Base-by-base conservation (phyloP, 64 coral and sea anemone species). In the Dendronephthya gigantea region DNA sequence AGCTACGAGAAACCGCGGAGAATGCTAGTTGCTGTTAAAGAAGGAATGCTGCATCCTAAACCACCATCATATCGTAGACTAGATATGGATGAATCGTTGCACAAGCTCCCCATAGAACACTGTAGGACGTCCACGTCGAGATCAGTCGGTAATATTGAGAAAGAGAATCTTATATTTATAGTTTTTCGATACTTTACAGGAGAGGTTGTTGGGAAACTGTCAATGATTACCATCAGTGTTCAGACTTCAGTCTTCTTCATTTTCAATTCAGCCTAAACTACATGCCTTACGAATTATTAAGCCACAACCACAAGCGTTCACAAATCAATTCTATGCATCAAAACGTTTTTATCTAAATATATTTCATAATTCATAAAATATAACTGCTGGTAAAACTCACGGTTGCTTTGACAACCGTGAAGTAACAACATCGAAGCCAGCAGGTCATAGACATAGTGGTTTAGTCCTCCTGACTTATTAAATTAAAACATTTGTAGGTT, bases 61-160 rank as follows among this genome's bases (percentile, higher is more conserved):
- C 95, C 92, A 59, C 95, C 95, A 82, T 92, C 87, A 14, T 93
- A 93, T 75, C 86, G 92, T 41, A 81, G 69, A 27, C 87, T 98
- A 52, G 95, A 98, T 69, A 90, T 90, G 50, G 95, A 98, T 82
- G 83, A 36, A 39, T 62, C 90, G 34, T 50, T 98, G 59, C 70
- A 92, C 40, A 98, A 98, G 90, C 62, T 98, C 30, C 95, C 95
- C 34, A 98, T 98, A 68, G 95, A 98, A 31, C 95, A 98, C 81
- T 91, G 89, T n/a, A 90, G 95, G 74, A 93, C 87, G 35, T 98
- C 95, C 12, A 93, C 95, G 38, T 98, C 95, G 4, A 93, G 95
- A 92, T 81, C 59, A 33, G 92, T 87, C 49, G 95, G 95, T 98
- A 90, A 93, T 79, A 84, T 84, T 25, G 41, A 45, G 4, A 6